Evolutionary conservation across 2,888 invertebrate species (phyloP), one percentile per base, ranked within the genome.

Genomic region (Parascotia fuliginaria): DNA sequence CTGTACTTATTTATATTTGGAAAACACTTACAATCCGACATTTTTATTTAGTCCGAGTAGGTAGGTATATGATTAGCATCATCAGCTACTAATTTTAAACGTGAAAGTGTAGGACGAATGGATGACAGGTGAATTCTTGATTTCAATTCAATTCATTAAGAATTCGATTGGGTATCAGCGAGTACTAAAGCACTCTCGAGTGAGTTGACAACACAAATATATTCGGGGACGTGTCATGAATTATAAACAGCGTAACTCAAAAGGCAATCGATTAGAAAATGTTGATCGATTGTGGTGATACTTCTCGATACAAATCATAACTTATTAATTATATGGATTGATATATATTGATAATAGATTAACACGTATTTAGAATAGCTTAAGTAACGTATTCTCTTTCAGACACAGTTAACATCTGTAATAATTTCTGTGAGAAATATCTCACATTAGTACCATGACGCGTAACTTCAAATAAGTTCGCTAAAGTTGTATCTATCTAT

Each of bases 121-220:
- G n/a, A 55, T 62, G 50, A 47, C 40, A 33, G 40, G 49, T 64
- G 62, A 73, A 72, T 67, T 42, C 41, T 34, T 57, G 44, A 65
- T 50, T 48, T 62, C 66, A 56, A 60, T 63, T 75, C 72, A 67
- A 80, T 70, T 65, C 66, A 67, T 75, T 65, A 82, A 77, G 60
- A 69, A 73, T 75, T 70, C 70, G 42, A 55, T 52, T 47, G 38
- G 53, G 51, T 55, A 48, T 42, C 34, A 22, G 14, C 7, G 48
- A 28, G 41, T 38, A 44, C 6, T 44, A 7, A 12, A 42, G 9
- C 22, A 28, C 48, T 50, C 51, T 69, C 66, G 66, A 66, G 57
- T 56, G 62, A 62, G 49, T 41, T 43, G 46, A 61, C 57, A 55
- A 49, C 29, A 42, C 45, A 31, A 42, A 52, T 55, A 68, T 60